phyloP scores from a whole-genome alignment of 1,140 invertebrate species.

The Megathymus violae region DNA sequence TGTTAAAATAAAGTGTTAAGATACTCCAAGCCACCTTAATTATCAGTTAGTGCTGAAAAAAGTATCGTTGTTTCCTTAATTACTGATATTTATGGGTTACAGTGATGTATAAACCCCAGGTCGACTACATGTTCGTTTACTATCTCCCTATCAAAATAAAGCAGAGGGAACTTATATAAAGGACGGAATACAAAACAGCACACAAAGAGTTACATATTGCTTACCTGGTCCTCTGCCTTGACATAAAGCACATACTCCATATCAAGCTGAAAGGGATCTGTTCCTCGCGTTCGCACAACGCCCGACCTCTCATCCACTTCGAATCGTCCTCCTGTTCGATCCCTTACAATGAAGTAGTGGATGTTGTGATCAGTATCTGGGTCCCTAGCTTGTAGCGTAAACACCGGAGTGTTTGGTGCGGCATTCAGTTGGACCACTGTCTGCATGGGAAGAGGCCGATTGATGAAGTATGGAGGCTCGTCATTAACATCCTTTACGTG shows the following conservation, averaged over 20 bases:
- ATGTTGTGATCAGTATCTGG: conserved; percentile 97
- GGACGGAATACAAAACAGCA: too few relatives aligned
- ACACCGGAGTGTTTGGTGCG: conserved; percentile 96
- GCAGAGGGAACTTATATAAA: too few relatives aligned
- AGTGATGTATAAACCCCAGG: too few relatives aligned
- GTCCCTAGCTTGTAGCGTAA: conserved; percentile 96
- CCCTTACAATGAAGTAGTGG: conserved; percentile 96
- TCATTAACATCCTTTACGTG: conserved; percentile 98
- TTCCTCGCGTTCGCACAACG: conserved; percentile 95
- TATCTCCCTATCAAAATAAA: too few relatives aligned
- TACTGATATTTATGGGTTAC: too few relatives aligned
- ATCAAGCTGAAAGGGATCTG: conserved; percentile 95
- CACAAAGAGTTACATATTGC: too few relatives aligned
- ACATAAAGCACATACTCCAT: conserved; percentile 98
- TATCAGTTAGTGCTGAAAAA: too few relatives aligned
- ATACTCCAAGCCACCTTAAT: too few relatives aligned
- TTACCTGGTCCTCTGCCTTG: conserved; percentile 95
- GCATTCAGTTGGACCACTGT: conserved; percentile 97
- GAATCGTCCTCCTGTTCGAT: conserved; percentile 91
- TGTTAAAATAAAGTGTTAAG: too few relatives aligned
- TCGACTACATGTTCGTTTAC: too few relatives aligned
- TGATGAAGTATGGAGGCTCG: conserved; percentile 97
- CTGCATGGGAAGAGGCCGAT: conserved; percentile 97
- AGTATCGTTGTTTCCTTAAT: too few relatives aligned
- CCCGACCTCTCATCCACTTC: conserved; percentile 96